Conservation (phyloP, 1,140 invertebrate species). For the Parapsyche elsis region DNA sequence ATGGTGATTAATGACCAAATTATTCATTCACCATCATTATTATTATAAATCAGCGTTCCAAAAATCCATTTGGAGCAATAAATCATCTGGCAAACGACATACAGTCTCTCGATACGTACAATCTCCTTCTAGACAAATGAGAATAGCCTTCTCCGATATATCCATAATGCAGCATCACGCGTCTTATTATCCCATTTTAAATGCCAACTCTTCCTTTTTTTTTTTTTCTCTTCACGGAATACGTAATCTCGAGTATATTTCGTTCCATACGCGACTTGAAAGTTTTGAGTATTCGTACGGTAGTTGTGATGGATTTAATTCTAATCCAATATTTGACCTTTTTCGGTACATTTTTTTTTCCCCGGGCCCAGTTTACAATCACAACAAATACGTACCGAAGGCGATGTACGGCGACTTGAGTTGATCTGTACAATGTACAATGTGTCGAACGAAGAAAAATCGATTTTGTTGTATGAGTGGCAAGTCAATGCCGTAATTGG, state of each 20-base stretch:
- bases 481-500: conserved; percentile 41
- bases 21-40: conserved; percentile 56
- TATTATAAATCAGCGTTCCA: conserved; percentile 53
- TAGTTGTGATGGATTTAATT: background rate
- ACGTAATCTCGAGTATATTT: background rate
- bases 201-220: conserved; percentile 5
- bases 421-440: conserved; percentile 5
- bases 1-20: conserved; percentile 53
- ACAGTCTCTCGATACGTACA: conserved; percentile 44
- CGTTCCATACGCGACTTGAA: background rate
- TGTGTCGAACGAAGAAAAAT: conserved; percentile 36
- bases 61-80: conserved; percentile 54
- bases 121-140: conserved; percentile 47
- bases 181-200: conserved; percentile 20
- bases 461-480: conserved; percentile 37
- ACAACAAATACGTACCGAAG: conserved; percentile 29
- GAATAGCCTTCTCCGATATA: conserved; percentile 33
- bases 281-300: background rate
- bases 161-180: conserved; percentile 44
- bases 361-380: background rate
- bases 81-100: conserved; percentile 50
- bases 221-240: background rate
- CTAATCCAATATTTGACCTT: conserved; percentile 27
- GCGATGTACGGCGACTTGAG: conserved; percentile 17
- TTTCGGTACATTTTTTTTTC: background rate